A percentile compares a stretch with the other conserved stretches of the same genome.
These are phyloP conservation scores for Mystacornis crossleyi DNA, from an alignment of 2,113 vertebrate species.

Conservation along the genomic window DNA sequence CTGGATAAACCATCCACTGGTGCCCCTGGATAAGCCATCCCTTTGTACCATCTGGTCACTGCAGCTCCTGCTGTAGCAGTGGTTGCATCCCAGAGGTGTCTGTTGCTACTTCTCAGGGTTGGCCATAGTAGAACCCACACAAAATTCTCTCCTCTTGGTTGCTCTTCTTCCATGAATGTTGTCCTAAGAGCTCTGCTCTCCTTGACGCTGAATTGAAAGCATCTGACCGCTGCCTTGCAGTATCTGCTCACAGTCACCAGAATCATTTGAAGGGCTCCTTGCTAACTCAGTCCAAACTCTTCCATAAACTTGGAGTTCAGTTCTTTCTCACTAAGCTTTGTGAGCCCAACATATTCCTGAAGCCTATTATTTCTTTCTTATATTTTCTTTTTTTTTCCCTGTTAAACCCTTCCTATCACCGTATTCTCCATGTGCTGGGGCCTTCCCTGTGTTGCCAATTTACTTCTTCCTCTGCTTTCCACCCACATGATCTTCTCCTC, in stretches of 20 bases:
- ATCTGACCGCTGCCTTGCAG: background rate
- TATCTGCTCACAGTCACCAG: background rate
- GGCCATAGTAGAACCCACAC: background rate
- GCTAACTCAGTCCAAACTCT: background rate
- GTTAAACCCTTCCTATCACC: background rate
- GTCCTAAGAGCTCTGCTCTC: background rate
- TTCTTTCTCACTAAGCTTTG: background rate
- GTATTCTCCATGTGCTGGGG: background rate
- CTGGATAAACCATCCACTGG: background rate
- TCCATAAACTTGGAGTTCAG: background rate
- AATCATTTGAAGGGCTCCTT: background rate
- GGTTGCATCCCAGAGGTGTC: background rate
- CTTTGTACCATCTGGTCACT: background rate
- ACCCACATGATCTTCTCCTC: rapidly evolving
- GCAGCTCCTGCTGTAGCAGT: background rate
- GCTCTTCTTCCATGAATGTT: background rate
- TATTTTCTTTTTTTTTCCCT: background rate
- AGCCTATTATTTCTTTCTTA: background rate
- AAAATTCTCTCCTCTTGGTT: background rate
- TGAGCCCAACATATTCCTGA: background rate
- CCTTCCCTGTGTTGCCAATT: background rate
- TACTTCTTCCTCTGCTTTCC: background rate
- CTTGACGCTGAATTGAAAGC: background rate
- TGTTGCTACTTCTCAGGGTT: background rate
- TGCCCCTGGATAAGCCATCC: background rate